Evolutionary conservation across 2,797 vertebrate species (phyloP), one percentile per base, ranked within the genome.

Genomic region (Phoebastria nigripes): DNA sequence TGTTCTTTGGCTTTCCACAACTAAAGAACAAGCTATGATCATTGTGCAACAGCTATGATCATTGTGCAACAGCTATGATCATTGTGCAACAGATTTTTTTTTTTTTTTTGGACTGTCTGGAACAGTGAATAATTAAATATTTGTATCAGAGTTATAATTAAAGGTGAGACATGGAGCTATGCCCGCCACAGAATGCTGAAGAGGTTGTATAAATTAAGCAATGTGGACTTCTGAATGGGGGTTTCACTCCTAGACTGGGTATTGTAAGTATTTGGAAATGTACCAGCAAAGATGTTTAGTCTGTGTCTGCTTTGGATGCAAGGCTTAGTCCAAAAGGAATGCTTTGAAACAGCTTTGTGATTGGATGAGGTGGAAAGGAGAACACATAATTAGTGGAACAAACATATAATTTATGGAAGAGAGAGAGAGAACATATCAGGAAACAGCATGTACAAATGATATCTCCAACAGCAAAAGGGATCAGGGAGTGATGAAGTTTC

Each of bases 231-330:
- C 42, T 89, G 81, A 63, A 66, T 11, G 6, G 22, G 26, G 11
- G 4, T 55, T 94, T 71, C n/a, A 51, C 33, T 85, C 29, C 55
- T 63, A 74, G 52, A 18, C 44, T 61, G 42, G 29, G 7, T 47
- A 71, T 39, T 80, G 5, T 24, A 67, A 46, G 37, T 24, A 46
- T 56, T 35, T 96, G 87, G 87, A 96, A 89, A 89, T 5, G 29
- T 31, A 92, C n/a, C 78, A 94, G 65, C 52, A 67, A 63, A 81
- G 52, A 81, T 93, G 71, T 85, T 95, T 91, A 91, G 82, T 82
- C 82, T 94, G 14, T 71, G 56, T 91, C 82, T 93, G 78, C 51
- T 87, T 89, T 79, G 55, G 31, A 70, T 70, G 22, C 46, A 84
- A 80, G 59, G 42, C 25, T 94, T 87, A 88, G 51, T 41, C 46